These are phyloP conservation scores for Brevimyrus niger DNA, from an alignment of 2,113 vertebrate genomes.

Conservation along the genomic window DNA sequence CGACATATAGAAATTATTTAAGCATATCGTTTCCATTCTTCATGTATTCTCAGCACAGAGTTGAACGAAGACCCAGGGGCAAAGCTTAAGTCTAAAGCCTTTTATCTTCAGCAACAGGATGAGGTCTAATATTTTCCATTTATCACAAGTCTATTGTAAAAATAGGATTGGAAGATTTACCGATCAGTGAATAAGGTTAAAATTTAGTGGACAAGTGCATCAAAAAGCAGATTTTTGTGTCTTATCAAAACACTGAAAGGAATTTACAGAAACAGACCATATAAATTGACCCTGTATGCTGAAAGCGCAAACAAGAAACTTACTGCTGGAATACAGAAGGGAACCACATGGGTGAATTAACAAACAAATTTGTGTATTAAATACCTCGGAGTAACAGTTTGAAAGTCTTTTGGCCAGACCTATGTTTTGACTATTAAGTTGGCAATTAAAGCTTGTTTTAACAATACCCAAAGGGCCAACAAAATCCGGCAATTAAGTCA, in stretches of 20 bases:
- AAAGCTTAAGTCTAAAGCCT: constrained; percentile 1
- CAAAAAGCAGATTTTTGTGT: not conserved
- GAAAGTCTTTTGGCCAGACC: not conserved
- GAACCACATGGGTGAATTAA: not conserved
- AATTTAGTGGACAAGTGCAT: not conserved
- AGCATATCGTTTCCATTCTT: constrained; percentile 18
- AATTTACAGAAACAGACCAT: not conserved
- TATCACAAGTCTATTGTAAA: constrained; percentile 11
- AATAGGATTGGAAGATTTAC: not conserved
- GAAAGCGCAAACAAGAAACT: not conserved
- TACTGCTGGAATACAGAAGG: not conserved
- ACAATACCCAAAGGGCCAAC: not conserved
- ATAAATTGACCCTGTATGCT: not conserved
- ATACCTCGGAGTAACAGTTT: not conserved
- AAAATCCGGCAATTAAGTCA: not conserved
- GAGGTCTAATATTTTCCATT: constrained; percentile 14
- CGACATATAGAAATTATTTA: constrained; percentile 34
- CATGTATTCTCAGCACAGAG: constrained; percentile 7
- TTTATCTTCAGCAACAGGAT: not conserved
- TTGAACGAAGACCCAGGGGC: not conserved
- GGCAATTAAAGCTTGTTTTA: not conserved
- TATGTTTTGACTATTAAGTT: not conserved
- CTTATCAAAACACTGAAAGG: not conserved
- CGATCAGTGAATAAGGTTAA: not conserved
- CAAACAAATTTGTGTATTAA: not conserved